phyloP scores from a whole-genome alignment of 1,140 invertebrate genomes.

The Polypedilum vanderplanki region DNA sequence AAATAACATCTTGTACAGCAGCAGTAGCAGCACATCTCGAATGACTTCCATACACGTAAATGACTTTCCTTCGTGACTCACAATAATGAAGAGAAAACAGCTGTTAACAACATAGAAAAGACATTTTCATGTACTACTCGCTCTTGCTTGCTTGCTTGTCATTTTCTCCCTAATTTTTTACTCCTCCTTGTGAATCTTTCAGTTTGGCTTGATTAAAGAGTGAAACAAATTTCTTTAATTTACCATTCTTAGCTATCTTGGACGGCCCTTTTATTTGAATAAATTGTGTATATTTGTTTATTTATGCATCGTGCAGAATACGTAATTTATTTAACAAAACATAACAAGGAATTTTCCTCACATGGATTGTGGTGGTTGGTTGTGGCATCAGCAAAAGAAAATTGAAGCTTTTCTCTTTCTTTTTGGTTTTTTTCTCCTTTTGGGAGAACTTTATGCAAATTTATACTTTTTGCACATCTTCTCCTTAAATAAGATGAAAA shows the following conservation, averaged over 20 bases:
- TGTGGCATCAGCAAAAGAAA: not conserved
- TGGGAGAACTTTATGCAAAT: constrained; percentile 18
- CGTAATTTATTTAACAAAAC: not conserved
- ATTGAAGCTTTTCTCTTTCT: not conserved
- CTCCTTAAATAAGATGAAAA: constrained; percentile 10
- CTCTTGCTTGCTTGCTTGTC: not conserved
- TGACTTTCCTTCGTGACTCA: constrained; percentile 3
- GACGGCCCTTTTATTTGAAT: not conserved
- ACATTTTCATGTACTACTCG: not conserved
- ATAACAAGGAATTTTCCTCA: not conserved
- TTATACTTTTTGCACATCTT: not conserved
- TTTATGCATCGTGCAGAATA: not conserved
- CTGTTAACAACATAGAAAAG: constrained; percentile 18
- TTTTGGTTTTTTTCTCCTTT: not conserved
- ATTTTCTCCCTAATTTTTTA: not conserved
- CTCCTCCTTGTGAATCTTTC: not conserved
- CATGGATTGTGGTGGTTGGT: not conserved
- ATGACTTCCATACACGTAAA: not conserved
- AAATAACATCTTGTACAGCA: not conserved
- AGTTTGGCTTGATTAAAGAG: not conserved
- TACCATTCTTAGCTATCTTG: not conserved
- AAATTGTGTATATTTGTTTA: not conserved
- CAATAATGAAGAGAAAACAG: constrained; percentile 18
- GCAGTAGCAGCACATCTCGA: not conserved
- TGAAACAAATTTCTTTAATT: constrained; percentile 1